Conservation (phyloP, 2,797 vertebrate species). For the Lates japonicus region DNA sequence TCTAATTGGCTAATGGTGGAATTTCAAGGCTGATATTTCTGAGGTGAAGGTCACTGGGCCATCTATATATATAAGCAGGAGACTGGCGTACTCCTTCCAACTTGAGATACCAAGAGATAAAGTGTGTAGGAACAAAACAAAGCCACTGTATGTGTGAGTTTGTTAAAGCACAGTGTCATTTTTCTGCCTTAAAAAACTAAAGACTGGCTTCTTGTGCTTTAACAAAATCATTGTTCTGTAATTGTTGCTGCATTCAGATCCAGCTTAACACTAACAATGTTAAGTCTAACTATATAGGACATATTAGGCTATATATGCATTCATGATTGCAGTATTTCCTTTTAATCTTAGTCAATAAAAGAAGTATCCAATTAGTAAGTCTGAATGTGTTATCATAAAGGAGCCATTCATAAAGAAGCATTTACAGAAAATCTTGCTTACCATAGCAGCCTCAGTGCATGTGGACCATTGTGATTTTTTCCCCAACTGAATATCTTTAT, state of each 20-base stretch:
- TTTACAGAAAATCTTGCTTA: constrained; percentile 3
- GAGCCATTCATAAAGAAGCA: neutral
- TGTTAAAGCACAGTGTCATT: neutral
- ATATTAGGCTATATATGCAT: neutral
- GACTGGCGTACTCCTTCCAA: neutral
- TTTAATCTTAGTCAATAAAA: neutral
- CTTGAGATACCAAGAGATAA: neutral
- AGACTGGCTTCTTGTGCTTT: neutral
- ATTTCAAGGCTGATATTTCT: neutral
- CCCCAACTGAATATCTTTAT: constrained; percentile 2
- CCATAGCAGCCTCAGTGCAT: neutral
- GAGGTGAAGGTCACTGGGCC: neutral
- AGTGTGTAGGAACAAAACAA: neutral
- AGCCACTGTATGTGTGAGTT: neutral
- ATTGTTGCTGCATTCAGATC: neutral
- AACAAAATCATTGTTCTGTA: neutral
- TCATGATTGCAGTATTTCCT: constrained; percentile 10
- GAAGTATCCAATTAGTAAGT: neutral
- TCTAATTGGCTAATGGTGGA: neutral
- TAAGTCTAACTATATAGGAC: too few species aligned
- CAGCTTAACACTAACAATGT: neutral
- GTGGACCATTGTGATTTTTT: neutral
- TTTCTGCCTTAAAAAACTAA: neutral
- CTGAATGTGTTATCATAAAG: neutral
- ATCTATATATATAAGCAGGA: neutral